phyloP scores from a whole-genome alignment of 2,888 invertebrate species.

The Baronia brevicornis region DNA sequence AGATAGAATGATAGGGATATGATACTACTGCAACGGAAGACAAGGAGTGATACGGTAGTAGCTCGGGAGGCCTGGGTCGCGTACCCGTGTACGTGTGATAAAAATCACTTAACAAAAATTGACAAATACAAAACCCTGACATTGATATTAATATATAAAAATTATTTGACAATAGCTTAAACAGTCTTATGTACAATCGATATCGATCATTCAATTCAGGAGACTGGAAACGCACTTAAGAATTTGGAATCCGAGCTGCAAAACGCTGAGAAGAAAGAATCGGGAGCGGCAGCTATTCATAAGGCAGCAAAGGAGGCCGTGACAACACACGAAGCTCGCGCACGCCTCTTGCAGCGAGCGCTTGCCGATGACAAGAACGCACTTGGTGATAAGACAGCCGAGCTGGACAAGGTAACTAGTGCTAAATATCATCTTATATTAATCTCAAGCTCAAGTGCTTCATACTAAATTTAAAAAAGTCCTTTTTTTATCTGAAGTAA shows the following conservation, averaged over 20 bases:
- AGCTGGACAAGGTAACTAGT: slow-evolving; percentile 65
- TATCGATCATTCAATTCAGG: slow-evolving; percentile 50
- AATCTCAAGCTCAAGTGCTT: too few relatives aligned
- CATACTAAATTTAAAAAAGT: too few relatives aligned
- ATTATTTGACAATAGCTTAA: too few relatives aligned
- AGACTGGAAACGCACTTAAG: slow-evolving; percentile 78
- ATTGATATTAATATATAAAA: too few relatives aligned
- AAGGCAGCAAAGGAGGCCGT: slow-evolving; percentile 49
- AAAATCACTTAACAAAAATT: too few relatives aligned
- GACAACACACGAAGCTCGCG: slow-evolving; percentile 71
- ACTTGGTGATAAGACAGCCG: slow-evolving; percentile 67
- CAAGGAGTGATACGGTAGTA: too few relatives aligned
- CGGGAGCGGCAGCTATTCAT: slow-evolving; percentile 71
- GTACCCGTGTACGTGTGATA: too few relatives aligned
- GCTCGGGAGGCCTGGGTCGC: too few relatives aligned
- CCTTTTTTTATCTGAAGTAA: too few relatives aligned
- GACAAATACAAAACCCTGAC: too few relatives aligned
- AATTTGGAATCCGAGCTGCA: slow-evolving; percentile 79
- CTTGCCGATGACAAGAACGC: slow-evolving; percentile 80
- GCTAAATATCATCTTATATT: neutral
- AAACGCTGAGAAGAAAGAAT: slow-evolving; percentile 79
- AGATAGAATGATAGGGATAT: too few relatives aligned
- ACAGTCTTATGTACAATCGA: neutral
- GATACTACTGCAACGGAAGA: too few relatives aligned
- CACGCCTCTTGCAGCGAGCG: slow-evolving; percentile 80